These are phyloP conservation scores for Dioctria rufipes DNA, from an alignment of 2,888 invertebrate genomes.

Conservation along the genomic window DNA sequence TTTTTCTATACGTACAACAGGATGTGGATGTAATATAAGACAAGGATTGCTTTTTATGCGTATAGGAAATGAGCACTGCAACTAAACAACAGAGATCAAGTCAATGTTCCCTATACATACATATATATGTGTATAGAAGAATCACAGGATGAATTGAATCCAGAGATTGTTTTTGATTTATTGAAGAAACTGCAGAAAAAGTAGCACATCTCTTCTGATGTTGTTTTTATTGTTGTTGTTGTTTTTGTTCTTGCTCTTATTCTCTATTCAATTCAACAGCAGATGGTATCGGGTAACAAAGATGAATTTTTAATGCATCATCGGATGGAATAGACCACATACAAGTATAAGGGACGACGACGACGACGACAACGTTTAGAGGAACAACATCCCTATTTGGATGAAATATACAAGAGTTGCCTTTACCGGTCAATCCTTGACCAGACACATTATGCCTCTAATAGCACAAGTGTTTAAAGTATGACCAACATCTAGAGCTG, in stretches of 20 bases:
- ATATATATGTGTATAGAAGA: not conserved
- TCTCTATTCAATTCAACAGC: not conserved
- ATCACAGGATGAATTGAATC: not conserved
- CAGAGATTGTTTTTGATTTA: conserved; percentile 3
- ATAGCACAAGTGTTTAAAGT: not conserved
- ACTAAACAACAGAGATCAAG: not conserved
- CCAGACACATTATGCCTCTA: not conserved
- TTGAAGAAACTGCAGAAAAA: not conserved
- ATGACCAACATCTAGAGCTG: not conserved
- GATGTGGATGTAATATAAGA: not conserved
- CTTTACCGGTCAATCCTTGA: not conserved
- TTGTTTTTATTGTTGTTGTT: no score
- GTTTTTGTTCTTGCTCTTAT: no score
- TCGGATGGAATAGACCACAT: not conserved
- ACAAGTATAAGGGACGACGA: no score
- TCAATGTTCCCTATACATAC: not conserved
- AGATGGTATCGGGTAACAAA: conserved; percentile 3
- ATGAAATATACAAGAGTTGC: not conserved
- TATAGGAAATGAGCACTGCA: not conserved
- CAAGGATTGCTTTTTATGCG: not conserved
- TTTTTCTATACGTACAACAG: not conserved
- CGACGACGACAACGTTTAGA: not conserved
- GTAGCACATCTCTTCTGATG: not conserved
- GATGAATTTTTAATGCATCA: conserved; percentile 12
- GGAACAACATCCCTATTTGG: conserved; percentile 2